These are phyloP conservation scores for Scomber colias DNA, from an alignment of 2,113 vertebrate genomes.

Conservation along the genomic window DNA sequence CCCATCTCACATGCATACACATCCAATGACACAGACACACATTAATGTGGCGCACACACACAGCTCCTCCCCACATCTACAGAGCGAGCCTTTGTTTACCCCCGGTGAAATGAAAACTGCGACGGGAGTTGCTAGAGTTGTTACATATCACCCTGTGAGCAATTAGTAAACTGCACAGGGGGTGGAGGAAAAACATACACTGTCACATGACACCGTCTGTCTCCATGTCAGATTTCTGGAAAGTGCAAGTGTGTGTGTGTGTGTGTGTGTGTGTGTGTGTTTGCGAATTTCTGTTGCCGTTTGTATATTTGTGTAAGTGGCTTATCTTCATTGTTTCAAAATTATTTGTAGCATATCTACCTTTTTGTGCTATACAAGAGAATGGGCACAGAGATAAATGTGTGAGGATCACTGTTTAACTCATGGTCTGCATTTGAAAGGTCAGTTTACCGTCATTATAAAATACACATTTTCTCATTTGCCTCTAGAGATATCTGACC, in stretches of 20 bases:
- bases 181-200: constrained; percentile 56
- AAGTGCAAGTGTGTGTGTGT: constrained; percentile 13
- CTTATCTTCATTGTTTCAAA: neutral
- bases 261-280: neutral
- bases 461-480: constrained; percentile 1
- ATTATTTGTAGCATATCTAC: neutral
- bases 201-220: constrained; percentile 37
- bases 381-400: constrained; percentile 2
- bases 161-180: constrained; percentile 78
- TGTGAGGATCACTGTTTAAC: constrained; percentile 1
- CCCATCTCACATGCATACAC: constrained; percentile 10
- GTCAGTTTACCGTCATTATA: neutral
- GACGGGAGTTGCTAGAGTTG: constrained; percentile 64
- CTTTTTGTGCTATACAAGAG: constrained; percentile 9
- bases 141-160: constrained; percentile 77
- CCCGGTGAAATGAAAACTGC: constrained; percentile 69
- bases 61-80: constrained; percentile 43
- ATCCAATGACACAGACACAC: neutral
- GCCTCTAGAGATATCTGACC: neutral
- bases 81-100: constrained; percentile 71
- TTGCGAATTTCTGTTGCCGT: neutral
- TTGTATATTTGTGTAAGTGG: constrained; percentile 2
- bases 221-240: constrained; percentile 37
- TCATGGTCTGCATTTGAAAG: neutral
- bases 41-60: constrained; percentile 17